phyloP scores from a whole-genome alignment of 1,140 invertebrate genomes.

The Portunus trituberculatus region DNA sequence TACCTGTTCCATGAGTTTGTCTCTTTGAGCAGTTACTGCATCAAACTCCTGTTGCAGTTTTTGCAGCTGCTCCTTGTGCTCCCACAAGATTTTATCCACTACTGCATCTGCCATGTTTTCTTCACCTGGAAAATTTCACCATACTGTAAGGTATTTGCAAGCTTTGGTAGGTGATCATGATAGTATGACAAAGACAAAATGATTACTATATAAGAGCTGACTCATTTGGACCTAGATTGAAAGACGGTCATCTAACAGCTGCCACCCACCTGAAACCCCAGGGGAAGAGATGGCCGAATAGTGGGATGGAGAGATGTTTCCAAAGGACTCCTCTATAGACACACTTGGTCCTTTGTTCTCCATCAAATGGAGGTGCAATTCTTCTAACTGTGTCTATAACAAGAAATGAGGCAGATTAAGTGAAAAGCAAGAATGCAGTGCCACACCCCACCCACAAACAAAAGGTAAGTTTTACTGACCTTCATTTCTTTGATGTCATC shows the following conservation, averaged over 20 bases:
- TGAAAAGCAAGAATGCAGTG: not conserved
- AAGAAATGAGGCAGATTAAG: not conserved
- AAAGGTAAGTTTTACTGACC: not conserved
- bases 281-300: not conserved
- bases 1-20: conserved; percentile 54
- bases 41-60: conserved; percentile 56
- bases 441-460: not conserved
- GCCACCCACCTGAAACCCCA: not conserved
- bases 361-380: conserved; percentile 46
- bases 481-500: conserved; percentile 41
- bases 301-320: not conserved
- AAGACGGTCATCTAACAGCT: no score
- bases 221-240: no score
- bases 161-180: no score
- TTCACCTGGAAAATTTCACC: not conserved
- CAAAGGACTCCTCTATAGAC: conserved; percentile 57
- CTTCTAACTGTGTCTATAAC: conserved; percentile 54
- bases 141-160: no score
- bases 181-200: no score
- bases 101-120: conserved; percentile 70
- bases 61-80: conserved; percentile 57
- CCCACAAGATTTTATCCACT: conserved; percentile 70
- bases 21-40: conserved; percentile 30
- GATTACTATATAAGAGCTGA: no score
- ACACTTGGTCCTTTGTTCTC: not conserved